Conservation (phyloP, 2,888 invertebrate genomes). For the Philaethria dido region DNA sequence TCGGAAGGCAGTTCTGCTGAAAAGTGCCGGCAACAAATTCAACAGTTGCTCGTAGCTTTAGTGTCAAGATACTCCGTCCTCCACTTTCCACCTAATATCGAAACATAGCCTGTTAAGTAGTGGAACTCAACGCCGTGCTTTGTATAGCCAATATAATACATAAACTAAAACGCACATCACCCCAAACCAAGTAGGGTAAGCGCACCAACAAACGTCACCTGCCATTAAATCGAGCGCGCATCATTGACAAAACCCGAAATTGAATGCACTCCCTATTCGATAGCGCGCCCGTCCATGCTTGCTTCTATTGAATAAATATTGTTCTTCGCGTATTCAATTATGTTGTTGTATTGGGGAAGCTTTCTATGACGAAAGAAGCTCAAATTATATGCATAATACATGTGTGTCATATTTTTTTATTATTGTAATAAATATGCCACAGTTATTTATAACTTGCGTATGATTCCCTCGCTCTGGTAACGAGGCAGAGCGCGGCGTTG, state of each 20-base stretch:
- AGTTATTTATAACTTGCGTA: no score
- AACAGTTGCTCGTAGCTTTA: no score
- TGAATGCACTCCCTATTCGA: conserved; percentile 54
- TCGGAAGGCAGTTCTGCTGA: no score
- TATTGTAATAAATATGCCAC: conserved; percentile 10
- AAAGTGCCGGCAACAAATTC: no score
- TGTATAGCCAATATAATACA: neutral
- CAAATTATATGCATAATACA: conserved; percentile 24
- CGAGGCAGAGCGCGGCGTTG: no score
- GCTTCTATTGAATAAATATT: conserved; percentile 59
- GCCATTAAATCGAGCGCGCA: conserved; percentile 75
- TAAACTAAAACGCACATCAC: neutral
- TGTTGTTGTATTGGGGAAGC: conserved; percentile 39
- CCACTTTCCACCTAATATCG: no score
- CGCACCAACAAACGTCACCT: conserved; percentile 67
- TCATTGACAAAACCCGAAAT: conserved; percentile 75
- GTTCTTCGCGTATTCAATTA: conserved; percentile 49
- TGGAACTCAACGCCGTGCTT: no score
- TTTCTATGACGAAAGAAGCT: conserved; percentile 31
- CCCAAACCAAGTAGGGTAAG: conserved; percentile 33
- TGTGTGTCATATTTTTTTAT: conserved; percentile 5
- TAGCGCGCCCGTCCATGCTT: conserved; percentile 33
- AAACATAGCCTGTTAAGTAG: no score
- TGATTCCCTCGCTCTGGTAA: no score
- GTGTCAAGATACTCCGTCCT: no score